phyloP scores from a whole-genome alignment of 2,113 vertebrate genomes.

The Garra rufa region DNA sequence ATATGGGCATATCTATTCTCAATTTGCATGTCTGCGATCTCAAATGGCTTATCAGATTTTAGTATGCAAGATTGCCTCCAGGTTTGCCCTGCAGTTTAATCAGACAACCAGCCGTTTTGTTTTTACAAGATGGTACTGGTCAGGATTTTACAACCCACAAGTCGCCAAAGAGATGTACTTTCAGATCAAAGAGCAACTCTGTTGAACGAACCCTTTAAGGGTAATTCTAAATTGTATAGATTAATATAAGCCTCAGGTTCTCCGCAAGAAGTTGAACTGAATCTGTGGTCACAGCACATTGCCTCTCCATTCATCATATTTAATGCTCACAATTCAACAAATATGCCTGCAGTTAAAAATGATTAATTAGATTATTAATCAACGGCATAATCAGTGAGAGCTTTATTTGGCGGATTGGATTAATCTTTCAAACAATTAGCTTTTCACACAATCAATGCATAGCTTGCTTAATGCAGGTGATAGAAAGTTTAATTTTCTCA shows the following conservation, averaged over 20 bases:
- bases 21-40: constrained; percentile 46
- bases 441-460: neutral
- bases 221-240: constrained; percentile 10
- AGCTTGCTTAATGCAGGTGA: neutral
- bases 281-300: constrained; percentile 16
- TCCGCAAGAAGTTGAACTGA: constrained; percentile 5
- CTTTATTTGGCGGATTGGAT: constrained; percentile 1
- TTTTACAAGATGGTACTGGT: constrained; percentile 61
- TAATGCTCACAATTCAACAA: constrained; percentile 58
- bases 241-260: constrained; percentile 11
- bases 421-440: constrained; percentile 9
- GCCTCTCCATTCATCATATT: constrained; percentile 49
- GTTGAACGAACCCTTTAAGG: neutral
- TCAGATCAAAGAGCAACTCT: neutral
- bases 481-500: neutral
- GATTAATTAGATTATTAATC: constrained; percentile 67
- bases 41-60: constrained; percentile 62
- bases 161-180: neutral
- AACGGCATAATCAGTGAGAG: constrained; percentile 12
- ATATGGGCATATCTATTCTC: constrained; percentile 33
- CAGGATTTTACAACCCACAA: constrained; percentile 58
- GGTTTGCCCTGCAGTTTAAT: constrained; percentile 60
- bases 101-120: constrained; percentile 59
- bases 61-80: constrained; percentile 56
- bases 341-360: constrained; percentile 63